Conservation (phyloP, 2,888 invertebrate genomes). For the Seladonia tumulorum region DNA sequence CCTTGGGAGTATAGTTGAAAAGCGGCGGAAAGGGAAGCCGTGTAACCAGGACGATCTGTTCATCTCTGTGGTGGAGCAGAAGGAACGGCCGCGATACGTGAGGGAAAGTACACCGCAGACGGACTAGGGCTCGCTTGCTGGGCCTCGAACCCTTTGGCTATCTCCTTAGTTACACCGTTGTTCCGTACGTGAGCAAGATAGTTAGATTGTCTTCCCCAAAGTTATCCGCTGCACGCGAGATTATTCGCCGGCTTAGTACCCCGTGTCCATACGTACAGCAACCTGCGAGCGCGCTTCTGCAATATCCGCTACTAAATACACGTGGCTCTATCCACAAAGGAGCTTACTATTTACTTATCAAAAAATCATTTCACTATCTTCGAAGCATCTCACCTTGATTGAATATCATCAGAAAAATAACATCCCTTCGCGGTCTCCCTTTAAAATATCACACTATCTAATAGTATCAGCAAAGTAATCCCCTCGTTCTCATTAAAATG, state of each 20-base stretch:
- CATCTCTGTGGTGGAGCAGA: slow-evolving; percentile 49
- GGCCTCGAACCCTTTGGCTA: slow-evolving; percentile 62
- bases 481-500: too few relatives aligned
- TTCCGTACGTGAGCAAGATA: slow-evolving; percentile 69
- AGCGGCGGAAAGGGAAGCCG: background rate
- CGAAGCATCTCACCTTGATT: too few relatives aligned
- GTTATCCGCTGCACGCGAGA: slow-evolving; percentile 67
- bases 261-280: slow-evolving; percentile 65
- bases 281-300: slow-evolving; percentile 53
- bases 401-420: too few relatives aligned
- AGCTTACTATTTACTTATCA: background rate
- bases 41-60: slow-evolving; percentile 42
- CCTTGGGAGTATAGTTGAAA: slow-evolving; percentile 1
- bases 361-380: background rate
- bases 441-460: too few relatives aligned
- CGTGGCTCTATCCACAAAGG: background rate
- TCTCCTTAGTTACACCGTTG: slow-evolving; percentile 65
- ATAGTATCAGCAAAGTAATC: too few relatives aligned
- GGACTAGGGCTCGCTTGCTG: slow-evolving; percentile 56
- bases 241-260: slow-evolving; percentile 55
- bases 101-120: slow-evolving; percentile 58
- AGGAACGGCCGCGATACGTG: slow-evolving; percentile 52
- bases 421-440: too few relatives aligned
- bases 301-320: slow-evolving; percentile 66
- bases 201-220: slow-evolving; percentile 73